Evolutionary conservation across 1,140 invertebrate species (phyloP), one percentile per base, ranked within the genome.

Genomic region (Hyposmocoma kahamanoa): DNA sequence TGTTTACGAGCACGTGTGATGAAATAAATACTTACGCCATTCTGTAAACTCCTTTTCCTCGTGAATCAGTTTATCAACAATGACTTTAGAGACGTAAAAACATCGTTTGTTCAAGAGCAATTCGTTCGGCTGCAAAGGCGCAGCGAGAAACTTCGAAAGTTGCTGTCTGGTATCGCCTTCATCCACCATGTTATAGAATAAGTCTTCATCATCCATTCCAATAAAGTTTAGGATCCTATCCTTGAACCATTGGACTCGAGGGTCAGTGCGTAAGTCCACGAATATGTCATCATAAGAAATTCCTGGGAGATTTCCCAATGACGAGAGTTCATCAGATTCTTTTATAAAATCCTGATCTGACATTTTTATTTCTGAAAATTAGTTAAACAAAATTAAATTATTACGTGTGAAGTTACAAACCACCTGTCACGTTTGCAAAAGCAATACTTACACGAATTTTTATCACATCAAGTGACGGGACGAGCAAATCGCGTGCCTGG

Each of bases 11-110:
- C n/a, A n/a, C n/a, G n/a, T n/a, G n/a, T n/a, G n/a, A n/a, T n/a
- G n/a, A n/a, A n/a, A n/a, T n/a, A n/a, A n/a, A n/a, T n/a, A n/a
- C 81, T 75, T 68, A 85, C 82, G 70, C 82, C 82, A 85, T 47
- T 85, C 82, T 21, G 74, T 82, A 46, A 80, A 85, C 41, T 85
- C 82, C 38, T 79, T 85, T 38, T 85, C 82, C 51, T 82, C 82
- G 62, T 85, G 71, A 32, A 83, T 83, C 11, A 85, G 67, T 21
- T 85, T 83, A 22, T 85, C 79, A 0, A 83, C 76, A 44, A 85
- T 76, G 19, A 79, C 72, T 50, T 83, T 85, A 1, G 67, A 51
- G 0, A 85, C 54, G 48, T 73, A 82, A 21, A 85, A 80, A 0
- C 67, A 66, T 50, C 59, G 73, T 26, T 79, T 82, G 15, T 83